Evolutionary conservation across 2,113 vertebrate genomes (phyloP).

Genomic region (Rissa tridactyla): DNA sequence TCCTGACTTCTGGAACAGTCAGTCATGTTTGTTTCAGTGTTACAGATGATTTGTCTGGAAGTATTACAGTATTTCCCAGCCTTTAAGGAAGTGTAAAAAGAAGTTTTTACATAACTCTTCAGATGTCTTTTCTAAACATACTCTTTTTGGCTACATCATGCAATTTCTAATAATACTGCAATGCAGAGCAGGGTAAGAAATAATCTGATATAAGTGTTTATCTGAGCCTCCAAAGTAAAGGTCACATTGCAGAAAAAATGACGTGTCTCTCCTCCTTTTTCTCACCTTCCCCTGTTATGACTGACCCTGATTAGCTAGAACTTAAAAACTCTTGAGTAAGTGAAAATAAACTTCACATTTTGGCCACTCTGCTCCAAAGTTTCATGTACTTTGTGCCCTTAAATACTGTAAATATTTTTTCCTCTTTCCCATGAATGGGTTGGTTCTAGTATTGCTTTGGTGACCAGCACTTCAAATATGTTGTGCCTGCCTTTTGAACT

Average conservation of each 20-base stretch:
- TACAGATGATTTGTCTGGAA: neutral
- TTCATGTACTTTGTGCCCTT: neutral
- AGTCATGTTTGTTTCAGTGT: neutral
- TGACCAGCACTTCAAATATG: neutral
- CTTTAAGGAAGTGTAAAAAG: neutral
- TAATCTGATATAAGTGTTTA: neutral
- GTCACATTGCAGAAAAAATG: neutral
- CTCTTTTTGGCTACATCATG: neutral
- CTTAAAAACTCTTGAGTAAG: neutral
- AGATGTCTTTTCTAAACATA: neutral
- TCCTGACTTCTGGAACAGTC: neutral
- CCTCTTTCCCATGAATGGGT: neutral
- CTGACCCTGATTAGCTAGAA: neutral
- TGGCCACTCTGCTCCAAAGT: neutral
- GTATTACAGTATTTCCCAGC: neutral
- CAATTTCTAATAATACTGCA: neutral
- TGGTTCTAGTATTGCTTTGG: neutral
- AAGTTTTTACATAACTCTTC: neutral
- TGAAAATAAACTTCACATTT: neutral
- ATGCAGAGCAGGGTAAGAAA: neutral
- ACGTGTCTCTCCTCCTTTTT: neutral
- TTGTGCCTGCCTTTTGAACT: neutral
- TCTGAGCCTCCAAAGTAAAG: neutral
- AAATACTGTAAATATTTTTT: neutral
- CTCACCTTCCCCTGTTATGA: neutral